Percentiles rank a stretch among this genome's conserved stretches.
phyloP scores from a whole-genome alignment of 2,888 invertebrate species.

The Acrocyrtus sp. region DNA sequence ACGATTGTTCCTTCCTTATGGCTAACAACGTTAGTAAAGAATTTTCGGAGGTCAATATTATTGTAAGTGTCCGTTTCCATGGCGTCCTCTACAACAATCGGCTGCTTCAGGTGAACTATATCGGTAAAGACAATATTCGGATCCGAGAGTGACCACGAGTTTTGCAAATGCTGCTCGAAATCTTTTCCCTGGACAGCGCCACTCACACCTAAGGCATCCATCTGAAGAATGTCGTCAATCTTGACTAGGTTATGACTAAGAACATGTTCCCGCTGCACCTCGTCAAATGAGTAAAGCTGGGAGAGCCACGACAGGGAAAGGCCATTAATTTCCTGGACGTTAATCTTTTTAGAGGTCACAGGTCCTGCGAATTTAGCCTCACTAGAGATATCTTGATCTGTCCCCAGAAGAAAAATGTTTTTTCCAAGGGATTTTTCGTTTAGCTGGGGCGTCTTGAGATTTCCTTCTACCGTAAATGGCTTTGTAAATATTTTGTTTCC shows the following conservation, averaged over 20 bases:
- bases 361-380: conserved; percentile 4
- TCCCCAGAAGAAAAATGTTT: conserved; percentile 35
- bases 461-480: conserved; percentile 1
- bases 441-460: conserved; percentile 18
- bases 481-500: conserved; percentile 34
- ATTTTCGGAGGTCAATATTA: conserved; percentile 10
- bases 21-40: neutral
- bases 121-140: conserved; percentile 3
- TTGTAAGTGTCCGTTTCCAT: conserved; percentile 30
- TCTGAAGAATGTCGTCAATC: conserved; percentile 8
- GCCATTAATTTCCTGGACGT: conserved; percentile 28
- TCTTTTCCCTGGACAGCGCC: conserved; percentile 11
- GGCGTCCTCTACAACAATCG: conserved; percentile 15
- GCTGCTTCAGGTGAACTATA: conserved; percentile 16
- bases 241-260: conserved; percentile 18
- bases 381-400: conserved; percentile 27
- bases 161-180: neutral
- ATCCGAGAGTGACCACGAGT: neutral
- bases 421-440: conserved; percentile 31
- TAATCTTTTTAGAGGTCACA: conserved; percentile 11
- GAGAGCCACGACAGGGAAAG: conserved; percentile 22
- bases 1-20: neutral
- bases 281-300: conserved; percentile 25
- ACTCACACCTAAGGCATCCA: conserved; percentile 19
- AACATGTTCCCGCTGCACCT: conserved; percentile 36